These are phyloP conservation scores for Sebastiscus albofasciatus DNA, from an alignment of 2,797 vertebrate species.

Conservation along the genomic window DNA sequence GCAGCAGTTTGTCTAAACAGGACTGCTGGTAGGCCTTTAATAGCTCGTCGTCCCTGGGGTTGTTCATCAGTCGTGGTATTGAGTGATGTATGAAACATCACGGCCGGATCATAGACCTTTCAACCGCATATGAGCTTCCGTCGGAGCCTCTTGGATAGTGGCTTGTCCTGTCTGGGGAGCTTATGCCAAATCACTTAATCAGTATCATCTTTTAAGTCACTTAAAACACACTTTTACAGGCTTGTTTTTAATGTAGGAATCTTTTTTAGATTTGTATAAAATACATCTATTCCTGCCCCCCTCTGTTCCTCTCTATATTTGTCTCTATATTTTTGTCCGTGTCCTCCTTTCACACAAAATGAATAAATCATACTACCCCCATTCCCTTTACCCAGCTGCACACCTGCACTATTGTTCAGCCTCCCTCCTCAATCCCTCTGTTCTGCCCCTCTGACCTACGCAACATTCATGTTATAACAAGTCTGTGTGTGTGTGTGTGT, in stretches of 20 bases:
- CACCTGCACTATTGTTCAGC: conserved; percentile 62
- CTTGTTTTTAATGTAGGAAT: conserved; percentile 16
- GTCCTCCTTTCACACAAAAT: conserved; percentile 5
- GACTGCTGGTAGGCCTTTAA: conserved; percentile 49
- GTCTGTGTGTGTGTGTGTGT: neutral
- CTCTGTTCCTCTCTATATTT: neutral
- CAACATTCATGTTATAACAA: conserved; percentile 23
- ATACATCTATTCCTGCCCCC: neutral
- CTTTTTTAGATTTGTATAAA: neutral
- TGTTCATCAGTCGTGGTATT: conserved; percentile 44
- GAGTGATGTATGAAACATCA: conserved; percentile 56
- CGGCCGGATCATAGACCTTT: conserved; percentile 40
- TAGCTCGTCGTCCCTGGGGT: conserved; percentile 34
- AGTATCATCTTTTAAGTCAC: conserved; percentile 25
- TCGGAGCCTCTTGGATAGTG: conserved; percentile 36
- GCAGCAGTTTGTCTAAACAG: conserved; percentile 37
- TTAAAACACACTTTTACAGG: conserved; percentile 31
- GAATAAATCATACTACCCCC: conserved; percentile 49
- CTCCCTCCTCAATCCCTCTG: conserved; percentile 13
- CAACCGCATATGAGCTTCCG: conserved; percentile 18
- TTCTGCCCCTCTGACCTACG: conserved; percentile 27
- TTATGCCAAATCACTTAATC: conserved; percentile 36
- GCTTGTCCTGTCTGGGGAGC: conserved; percentile 20
- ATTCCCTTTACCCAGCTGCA: conserved; percentile 35
- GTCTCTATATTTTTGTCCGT: conserved; percentile 4